Conservation (phyloP, 2,113 vertebrate species). For the Corapipo altera region DNA sequence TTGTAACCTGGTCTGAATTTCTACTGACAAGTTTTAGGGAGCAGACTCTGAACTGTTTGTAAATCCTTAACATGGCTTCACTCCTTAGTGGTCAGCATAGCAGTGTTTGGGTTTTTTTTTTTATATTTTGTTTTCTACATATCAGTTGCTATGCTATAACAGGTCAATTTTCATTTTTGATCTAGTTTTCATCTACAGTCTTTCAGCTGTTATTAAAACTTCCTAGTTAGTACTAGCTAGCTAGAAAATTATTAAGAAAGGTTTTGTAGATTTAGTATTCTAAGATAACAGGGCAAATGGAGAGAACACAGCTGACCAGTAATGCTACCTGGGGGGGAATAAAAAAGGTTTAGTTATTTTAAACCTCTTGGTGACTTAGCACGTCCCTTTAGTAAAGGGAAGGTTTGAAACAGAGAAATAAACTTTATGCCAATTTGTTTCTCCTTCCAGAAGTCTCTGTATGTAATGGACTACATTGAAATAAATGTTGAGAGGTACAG, state of each 20-base stretch:
- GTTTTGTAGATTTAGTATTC: neutral
- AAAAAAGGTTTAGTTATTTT: neutral
- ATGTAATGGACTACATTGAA: neutral
- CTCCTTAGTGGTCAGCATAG: neutral
- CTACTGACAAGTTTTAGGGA: neutral
- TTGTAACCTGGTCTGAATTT: neutral
- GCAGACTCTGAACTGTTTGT: neutral
- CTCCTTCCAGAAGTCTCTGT: neutral
- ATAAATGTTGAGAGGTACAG: neutral
- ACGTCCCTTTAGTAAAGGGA: neutral
- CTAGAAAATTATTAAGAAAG: neutral
- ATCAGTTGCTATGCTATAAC: neutral
- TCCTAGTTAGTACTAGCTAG: neutral
- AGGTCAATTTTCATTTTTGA: neutral
- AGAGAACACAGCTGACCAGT: neutral
- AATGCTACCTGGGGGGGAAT: neutral
- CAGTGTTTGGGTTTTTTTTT: neutral
- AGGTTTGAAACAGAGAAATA: neutral
- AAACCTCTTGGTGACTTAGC: neutral
- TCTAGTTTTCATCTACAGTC: neutral
- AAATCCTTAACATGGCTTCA: neutral
- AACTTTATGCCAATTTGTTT: neutral
- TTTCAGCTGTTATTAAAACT: neutral
- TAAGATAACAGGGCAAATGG: neutral
- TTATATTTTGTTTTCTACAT: neutral